Conservation (phyloP, 2,113 vertebrate genomes). For the Triplophysa tibetana region DNA sequence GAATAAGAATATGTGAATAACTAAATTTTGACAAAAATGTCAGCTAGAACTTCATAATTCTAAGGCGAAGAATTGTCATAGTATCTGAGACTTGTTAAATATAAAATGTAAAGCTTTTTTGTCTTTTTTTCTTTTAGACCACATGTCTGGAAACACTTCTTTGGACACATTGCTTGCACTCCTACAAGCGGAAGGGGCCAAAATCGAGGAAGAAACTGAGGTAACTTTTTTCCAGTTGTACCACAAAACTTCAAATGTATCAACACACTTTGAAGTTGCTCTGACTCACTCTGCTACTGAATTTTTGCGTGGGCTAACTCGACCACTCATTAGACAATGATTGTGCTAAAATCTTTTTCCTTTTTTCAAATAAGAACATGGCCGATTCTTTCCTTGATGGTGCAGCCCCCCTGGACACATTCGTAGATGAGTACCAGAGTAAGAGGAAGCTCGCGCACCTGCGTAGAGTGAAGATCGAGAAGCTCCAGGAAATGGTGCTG, state of each 20-base stretch:
- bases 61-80: no score
- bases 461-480: conserved; percentile 93
- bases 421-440: conserved; percentile 89
- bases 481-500: conserved; percentile 94
- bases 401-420: conserved; percentile 83
- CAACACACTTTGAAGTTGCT: neutral
- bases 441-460: conserved; percentile 90
- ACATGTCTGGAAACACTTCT: conserved; percentile 83
- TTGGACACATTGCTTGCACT: conserved; percentile 90
- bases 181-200: conserved; percentile 93
- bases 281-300: neutral
- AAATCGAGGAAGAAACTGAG: conserved; percentile 98
- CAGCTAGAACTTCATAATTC: no score
- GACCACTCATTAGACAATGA: neutral
- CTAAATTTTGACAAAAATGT: no score
- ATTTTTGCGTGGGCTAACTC: conserved; percentile 13
- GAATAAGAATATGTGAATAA: no score
- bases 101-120: neutral
- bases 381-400: conserved; percentile 93
- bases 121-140: conserved; percentile 71
- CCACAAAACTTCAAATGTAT: neutral
- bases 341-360: neutral
- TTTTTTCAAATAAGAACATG: conserved; percentile 83
- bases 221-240: conserved; percentile 65
- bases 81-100: neutral